Percentiles rank a stretch among this genome's conserved stretches.
Conservation (phyloP, 2,113 vertebrate species). For the Cepphus grylle region DNA sequence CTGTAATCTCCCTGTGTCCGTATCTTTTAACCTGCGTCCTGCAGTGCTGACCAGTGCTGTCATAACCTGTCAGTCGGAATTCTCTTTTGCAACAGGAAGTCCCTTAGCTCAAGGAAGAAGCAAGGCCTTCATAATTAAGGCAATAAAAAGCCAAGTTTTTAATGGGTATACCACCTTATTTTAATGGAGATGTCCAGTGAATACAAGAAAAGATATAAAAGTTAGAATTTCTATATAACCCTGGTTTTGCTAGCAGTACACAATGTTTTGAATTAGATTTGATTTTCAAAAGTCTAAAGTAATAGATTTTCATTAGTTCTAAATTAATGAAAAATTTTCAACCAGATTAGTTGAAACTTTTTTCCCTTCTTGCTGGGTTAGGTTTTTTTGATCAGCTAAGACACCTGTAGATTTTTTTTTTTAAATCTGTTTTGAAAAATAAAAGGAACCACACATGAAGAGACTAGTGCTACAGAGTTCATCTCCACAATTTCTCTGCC, state of each 20-base stretch:
- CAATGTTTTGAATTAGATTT: neutral
- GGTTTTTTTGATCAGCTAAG: neutral
- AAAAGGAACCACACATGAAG: neutral
- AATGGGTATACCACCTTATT: neutral
- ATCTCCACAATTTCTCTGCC: neutral
- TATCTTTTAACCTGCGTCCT: neutral
- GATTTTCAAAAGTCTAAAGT: neutral
- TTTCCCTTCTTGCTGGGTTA: neutral
- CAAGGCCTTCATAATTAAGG: neutral
- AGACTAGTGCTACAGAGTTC: neutral
- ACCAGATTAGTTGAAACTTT: neutral
- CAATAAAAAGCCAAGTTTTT: neutral
- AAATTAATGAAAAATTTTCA: neutral
- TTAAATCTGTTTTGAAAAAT: neutral
- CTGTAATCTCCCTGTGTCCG: neutral
- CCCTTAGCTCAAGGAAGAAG: neutral
- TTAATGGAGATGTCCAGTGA: neutral
- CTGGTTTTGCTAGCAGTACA: neutral
- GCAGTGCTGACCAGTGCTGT: neutral
- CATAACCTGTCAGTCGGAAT: neutral
- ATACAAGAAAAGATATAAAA: neutral
- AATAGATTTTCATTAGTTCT: neutral
- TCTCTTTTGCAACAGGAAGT: neutral
- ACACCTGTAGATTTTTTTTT: neutral
- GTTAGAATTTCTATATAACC: neutral